Evolutionary conservation across 2,888 invertebrate genomes (phyloP), one percentile per base, ranked within the genome.

Genomic region (Drosophila meridionalis): DNA sequence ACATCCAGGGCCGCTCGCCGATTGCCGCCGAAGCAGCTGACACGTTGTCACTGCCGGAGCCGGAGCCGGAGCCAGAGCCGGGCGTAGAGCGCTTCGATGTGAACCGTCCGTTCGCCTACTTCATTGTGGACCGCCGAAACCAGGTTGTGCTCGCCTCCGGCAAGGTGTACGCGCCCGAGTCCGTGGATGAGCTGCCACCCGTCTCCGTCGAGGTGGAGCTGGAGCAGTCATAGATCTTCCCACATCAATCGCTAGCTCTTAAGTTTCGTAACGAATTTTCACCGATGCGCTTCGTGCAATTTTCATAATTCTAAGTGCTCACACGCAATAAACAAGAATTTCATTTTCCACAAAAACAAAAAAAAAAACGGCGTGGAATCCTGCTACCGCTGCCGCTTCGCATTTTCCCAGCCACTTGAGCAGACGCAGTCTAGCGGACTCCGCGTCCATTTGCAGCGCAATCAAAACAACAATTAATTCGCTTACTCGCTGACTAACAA

Each of bases 71-170:
- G 30, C 77, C 81, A 1, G 91, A 87, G 32, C 77, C 90, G 0
- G 91, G 92, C 48, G 78, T 85, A 9, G 89, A 90, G 34, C 85
- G 82, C 38, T 94, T 95, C 86, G 93, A 93, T 60, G 94, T 95
- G 0, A 94, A 95, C 73, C 94, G 94, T 61, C 95, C 95, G 0
- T 96, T 95, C 92, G 92, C 95, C 65, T 96, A 95, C 92, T 95
- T 95, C 89, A 94, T 96, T 30, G 89, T 95, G 50, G 95, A 95
- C 75, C 93, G 93, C 38, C 90, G 94, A 56, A 94, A 95, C 75
- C 94, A 95, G 69, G 93, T 95, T 30, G 94, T 95, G 0, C 94
- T 95, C 3, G 94, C 95, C 32, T 94, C 95, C 3, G 95, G 95
- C 47, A 95, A 95, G 87, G 92, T 95, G 48, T 93, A 93, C 28